Percentiles rank a stretch among this genome's conserved stretches.
Evolutionary conservation across 2,888 invertebrate species (phyloP).

Genomic region (Eustalomyia histrio): DNA sequence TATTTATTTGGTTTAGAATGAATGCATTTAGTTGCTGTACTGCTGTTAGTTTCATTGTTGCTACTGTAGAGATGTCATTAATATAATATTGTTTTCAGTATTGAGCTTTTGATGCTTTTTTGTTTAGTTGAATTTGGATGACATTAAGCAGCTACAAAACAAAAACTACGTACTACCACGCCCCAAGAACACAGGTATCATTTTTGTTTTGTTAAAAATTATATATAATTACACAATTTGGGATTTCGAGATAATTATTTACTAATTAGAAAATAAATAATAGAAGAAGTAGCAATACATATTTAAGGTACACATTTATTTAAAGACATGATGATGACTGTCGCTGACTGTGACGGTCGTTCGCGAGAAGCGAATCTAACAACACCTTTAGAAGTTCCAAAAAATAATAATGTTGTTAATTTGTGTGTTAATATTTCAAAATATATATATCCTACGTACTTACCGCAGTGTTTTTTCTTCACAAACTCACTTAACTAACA

Average conservation of each 20-base stretch:
- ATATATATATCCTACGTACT: no score
- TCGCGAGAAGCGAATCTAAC: no score
- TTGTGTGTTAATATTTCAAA: no score
- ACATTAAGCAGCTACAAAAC: not conserved
- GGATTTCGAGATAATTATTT: not conserved
- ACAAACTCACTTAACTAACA: no score
- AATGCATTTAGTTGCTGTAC: constrained; percentile 18
- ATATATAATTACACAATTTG: not conserved
- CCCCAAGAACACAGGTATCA: not conserved
- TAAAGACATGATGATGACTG: no score
- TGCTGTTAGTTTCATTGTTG: not conserved
- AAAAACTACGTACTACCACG: not conserved
- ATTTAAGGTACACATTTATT: no score
- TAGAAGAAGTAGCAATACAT: not conserved
- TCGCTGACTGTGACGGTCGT: no score
- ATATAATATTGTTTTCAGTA: constrained; percentile 1
- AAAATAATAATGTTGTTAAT: no score
- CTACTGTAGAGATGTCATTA: not conserved
- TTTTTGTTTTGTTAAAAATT: not conserved
- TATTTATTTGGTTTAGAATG: constrained; percentile 44
- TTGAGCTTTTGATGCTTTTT: not conserved
- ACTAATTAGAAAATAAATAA: not conserved
- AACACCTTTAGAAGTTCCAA: no score
- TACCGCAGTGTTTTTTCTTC: no score
- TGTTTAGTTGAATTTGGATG: not conserved